Evolutionary conservation across 2,113 vertebrate species (phyloP), one percentile per base, ranked within the genome.

Genomic region (Lepidothrix coronata): DNA sequence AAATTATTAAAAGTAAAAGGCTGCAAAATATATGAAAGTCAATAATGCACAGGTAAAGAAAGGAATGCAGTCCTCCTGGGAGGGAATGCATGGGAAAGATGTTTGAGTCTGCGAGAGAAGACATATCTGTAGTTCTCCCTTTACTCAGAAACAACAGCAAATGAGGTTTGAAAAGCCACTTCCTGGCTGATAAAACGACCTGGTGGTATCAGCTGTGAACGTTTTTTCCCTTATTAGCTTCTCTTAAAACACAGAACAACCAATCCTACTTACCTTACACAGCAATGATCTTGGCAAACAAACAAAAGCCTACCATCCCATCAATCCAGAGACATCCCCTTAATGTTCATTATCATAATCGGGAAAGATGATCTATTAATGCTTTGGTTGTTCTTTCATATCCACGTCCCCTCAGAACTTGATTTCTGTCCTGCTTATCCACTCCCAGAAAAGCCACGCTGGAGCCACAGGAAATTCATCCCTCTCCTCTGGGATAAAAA

Each of bases 331-430:
- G 39, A 58, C 28, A 25, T 27, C 7, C 15, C 33, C 46, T 18
- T n/a, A n/a, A 33, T 5, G 11, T 3, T 63, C 35, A 39, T 61
- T 72, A 57, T 27, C n/a, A 57, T 65, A 30, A 44, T 20, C 6
- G 76, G n/a, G 5, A 44, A 87, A 91, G 39, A 68, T n/a, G 54
- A 22, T 52, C 19, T 59, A 4, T 20, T 22, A 41, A 35, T 23
- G 44, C 12, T 79, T 67, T 63, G 11, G 8, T 33, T 35, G 51
- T 55, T 55, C 66, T 41, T 84, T 72, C 57, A 19, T 6, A 43
- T 11, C n/a, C 65, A 43, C 0, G 0, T 41, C 6, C 43, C 17
- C 9, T 62, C 19, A 5, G 46, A 84, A 71, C 43, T 62, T 0
- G 0, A 82, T 39, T 43, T 31, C 21, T 74, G 37, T 49, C 75